Evolutionary conservation across 2,797 vertebrate genomes (phyloP), one percentile per base, ranked within the genome.

Genomic region (Clarias pachynema): DNA sequence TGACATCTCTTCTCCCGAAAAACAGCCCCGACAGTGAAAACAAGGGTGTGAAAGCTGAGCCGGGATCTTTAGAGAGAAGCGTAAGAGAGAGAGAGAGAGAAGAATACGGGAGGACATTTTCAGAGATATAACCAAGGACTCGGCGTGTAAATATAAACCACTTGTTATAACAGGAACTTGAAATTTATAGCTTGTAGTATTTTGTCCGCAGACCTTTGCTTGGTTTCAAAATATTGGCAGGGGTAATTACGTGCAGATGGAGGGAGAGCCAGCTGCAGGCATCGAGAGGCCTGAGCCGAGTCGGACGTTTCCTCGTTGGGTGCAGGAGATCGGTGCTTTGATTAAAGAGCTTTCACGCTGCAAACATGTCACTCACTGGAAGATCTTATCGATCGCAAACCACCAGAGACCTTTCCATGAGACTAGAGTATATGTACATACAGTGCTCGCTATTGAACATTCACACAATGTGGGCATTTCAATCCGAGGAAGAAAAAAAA

Each of bases 151-250:
- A 96, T 94, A 94, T 89, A 93, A 95, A 93, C 91, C 95, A 95
- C 94, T 95, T 95, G 94, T 95, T 95, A 95, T 93, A 95, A 95
- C 94, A 95, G 94, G 94, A 95, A 94, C 93, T 94, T 91, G 94
- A 94, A 94, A 95, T 95, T 93, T 93, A 94, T 94, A 95, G 93
- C 94, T 95, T 93, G 93, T 94, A 94, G 93, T 93, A 91, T 94
- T 95, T 94, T 93, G 93, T 95, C 92, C 92, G 91, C 87, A 91
- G 91, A 90, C 91, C 88, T 91, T 93, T 94, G 93, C 92, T 94
- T 93, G 88, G 92, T 94, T 94, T 95, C 91, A 94, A 94, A 95
- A 95, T 94, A 94, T 90, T 89, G 92, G 88, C 34, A 87, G 56
- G 88, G 88, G 87, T 96, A 95, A 95, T 96, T 92, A 93, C 91